phyloP scores from a whole-genome alignment of 2,888 invertebrate genomes.

The Euspilapteryx auroguttella region DNA sequence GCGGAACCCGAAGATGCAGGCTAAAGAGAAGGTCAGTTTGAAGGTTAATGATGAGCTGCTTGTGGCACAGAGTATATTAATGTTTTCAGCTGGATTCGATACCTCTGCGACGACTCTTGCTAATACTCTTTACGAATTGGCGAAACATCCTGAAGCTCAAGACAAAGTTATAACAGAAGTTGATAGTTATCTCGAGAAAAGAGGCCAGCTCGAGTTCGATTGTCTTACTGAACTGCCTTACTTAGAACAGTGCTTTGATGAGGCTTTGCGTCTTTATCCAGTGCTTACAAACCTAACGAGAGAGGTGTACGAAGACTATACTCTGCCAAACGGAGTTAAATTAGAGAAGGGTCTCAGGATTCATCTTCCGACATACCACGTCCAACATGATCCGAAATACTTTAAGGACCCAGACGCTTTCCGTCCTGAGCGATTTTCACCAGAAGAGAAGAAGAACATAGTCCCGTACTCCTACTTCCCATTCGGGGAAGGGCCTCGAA shows the following conservation, averaged over 20 bases:
- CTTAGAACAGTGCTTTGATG: conserved; percentile 27
- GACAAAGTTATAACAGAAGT: conserved; percentile 17
- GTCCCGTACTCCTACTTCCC: conserved; percentile 8
- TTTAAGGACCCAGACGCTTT: conserved; percentile 5
- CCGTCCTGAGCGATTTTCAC: conserved; percentile 5
- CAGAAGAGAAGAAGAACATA: conserved; percentile 4
- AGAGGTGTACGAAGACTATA: conserved; percentile 5
- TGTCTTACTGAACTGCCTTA: conserved; percentile 20
- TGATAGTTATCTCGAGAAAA: conserved; percentile 14
- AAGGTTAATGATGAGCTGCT: conserved; percentile 23
- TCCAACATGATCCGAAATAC: conserved; percentile 5
- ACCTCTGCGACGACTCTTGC: conserved; percentile 21
- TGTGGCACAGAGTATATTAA: conserved; percentile 44
- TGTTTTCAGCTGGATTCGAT: conserved; percentile 33
- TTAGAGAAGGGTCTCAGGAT: conserved; percentile 4
- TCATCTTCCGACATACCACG: conserved; percentile 4
- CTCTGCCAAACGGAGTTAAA: conserved; percentile 1
- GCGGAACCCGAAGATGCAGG: conserved; percentile 11
- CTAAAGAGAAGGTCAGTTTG: conserved; percentile 9
- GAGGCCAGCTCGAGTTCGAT: conserved; percentile 17
- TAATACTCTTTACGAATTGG: conserved; percentile 19
- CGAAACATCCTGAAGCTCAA: conserved; percentile 18
- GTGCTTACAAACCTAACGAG: conserved; percentile 21
- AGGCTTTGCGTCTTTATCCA: conserved; percentile 42
- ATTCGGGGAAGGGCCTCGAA: conserved; percentile 10